Conservation (phyloP, 30 jellyfish, hydroid and myxozoan genomes). For the Rhopilema esculentum region DNA sequence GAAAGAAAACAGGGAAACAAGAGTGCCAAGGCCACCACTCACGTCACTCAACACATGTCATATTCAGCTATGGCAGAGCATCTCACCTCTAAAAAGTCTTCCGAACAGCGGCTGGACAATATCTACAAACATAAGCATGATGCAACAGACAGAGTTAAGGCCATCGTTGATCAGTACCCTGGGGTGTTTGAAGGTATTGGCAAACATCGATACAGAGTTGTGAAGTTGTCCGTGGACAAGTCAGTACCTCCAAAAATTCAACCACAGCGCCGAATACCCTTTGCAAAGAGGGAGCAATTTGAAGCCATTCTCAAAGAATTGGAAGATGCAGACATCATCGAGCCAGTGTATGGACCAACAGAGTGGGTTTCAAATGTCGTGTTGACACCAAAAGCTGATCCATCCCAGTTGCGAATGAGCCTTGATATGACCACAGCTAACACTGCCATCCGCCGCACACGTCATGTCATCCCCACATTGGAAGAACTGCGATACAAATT, state of each 20-base stretch:
- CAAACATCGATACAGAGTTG: slow-evolving; percentile 42
- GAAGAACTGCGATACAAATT: slow-evolving; percentile 55
- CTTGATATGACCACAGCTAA: slow-evolving; percentile 73
- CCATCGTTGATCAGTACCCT: no score
- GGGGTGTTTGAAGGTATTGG: slow-evolving; percentile 52
- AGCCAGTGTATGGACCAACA: slow-evolving; percentile 47
- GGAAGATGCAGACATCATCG: slow-evolving; percentile 29
- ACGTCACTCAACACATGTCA: no score
- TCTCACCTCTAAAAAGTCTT: no score
- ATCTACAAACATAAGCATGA: not conserved
- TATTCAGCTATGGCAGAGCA: no score
- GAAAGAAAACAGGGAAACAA: no score
- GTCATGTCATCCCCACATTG: slow-evolving; percentile 61
- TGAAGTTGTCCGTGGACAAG: slow-evolving; percentile 35
- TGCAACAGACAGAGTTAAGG: not conserved
- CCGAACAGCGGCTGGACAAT: no score
- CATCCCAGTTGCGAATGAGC: slow-evolving; percentile 39
- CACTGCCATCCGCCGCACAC: slow-evolving; percentile 51
- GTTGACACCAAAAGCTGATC: slow-evolving; percentile 58
- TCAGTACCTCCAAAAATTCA: slow-evolving; percentile 60
- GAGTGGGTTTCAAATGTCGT: slow-evolving; percentile 61
- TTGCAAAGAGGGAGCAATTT: slow-evolving; percentile 43
- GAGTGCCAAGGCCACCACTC: no score
- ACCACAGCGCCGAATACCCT: slow-evolving; percentile 48
- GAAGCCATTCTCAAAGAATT: slow-evolving; percentile 16